Evolutionary conservation across 64 coral and sea anemone genomes (phyloP).

Genomic region (Pachyseris speciosa): DNA sequence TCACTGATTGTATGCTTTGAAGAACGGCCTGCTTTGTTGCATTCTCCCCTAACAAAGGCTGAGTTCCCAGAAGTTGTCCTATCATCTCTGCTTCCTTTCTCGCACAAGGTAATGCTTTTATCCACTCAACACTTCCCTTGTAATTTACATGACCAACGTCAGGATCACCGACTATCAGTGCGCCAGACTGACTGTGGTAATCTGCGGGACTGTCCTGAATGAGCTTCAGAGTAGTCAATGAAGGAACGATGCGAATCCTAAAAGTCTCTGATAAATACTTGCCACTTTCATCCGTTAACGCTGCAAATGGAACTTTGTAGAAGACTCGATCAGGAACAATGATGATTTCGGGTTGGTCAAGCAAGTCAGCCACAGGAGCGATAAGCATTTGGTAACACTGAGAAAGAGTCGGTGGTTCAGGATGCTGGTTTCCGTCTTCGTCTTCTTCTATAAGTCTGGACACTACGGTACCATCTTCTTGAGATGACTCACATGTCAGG

Average conservation of each 20-base stretch:
- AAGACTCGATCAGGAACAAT: slow-evolving; percentile 35
- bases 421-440: neutral
- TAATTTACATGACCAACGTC: neutral
- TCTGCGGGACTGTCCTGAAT: slow-evolving; percentile 22
- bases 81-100: neutral
- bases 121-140: neutral
- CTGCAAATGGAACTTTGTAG: slow-evolving; percentile 38
- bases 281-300: neutral
- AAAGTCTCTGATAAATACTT: slow-evolving; percentile 28
- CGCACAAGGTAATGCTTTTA: neutral
- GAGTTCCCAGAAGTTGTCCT: neutral
- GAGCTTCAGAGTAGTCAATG: slow-evolving; percentile 18
- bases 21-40: slow-evolving; percentile 42
- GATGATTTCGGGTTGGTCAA: neutral
- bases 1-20: neutral
- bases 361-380: neutral
- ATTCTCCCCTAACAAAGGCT: slow-evolving; percentile 5
- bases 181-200: neutral
- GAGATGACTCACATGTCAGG: neutral
- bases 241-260: slow-evolving; percentile 34
- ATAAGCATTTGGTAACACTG: neutral
- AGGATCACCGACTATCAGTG: slow-evolving; percentile 24
- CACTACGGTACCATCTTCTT: neutral
- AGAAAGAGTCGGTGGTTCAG: neutral
- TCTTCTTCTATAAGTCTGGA: neutral